These are phyloP conservation scores for Chiridota heheva DNA, from an alignment of 35 echinoderm and acorn worm genomes.

Conservation along the genomic window DNA sequence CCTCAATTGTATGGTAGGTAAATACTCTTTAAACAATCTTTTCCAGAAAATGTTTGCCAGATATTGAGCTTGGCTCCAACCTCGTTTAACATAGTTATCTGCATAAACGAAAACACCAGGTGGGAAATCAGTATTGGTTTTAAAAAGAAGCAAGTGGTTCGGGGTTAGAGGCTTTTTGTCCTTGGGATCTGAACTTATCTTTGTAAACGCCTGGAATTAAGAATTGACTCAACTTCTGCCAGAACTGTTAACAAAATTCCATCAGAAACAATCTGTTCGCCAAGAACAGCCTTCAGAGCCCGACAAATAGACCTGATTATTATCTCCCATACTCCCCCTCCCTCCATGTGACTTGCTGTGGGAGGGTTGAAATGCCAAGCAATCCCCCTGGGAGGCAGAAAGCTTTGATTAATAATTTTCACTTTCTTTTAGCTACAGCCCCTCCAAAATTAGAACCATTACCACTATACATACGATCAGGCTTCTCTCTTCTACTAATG, in stretches of 20 bases:
- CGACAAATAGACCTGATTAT: conserved; percentile 10
- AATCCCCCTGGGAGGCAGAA: background rate
- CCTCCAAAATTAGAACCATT: background rate
- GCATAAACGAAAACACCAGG: background rate
- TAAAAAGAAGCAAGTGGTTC: background rate
- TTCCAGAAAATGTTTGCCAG: background rate
- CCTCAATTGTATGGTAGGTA: background rate
- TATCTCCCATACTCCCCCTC: conserved; percentile 5
- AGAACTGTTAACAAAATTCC: conserved; percentile 23
- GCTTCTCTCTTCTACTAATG: background rate
- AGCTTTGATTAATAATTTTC: background rate
- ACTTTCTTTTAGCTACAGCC: background rate
- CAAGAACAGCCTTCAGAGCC: background rate
- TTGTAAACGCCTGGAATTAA: conserved; percentile 14
- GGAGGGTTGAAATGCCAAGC: conserved; percentile 12
- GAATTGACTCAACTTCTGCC: conserved; percentile 23
- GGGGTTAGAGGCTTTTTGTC: conserved; percentile 13
- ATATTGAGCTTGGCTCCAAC: background rate
- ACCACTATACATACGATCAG: background rate
- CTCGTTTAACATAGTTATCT: background rate
- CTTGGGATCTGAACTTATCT: background rate
- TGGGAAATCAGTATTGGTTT: background rate
- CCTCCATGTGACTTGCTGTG: background rate
- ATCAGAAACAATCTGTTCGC: conserved; percentile 3
- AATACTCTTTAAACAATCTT: background rate